Base-by-base conservation (phyloP, 2,888 invertebrate species). In the Pomacea canaliculata region DNA sequence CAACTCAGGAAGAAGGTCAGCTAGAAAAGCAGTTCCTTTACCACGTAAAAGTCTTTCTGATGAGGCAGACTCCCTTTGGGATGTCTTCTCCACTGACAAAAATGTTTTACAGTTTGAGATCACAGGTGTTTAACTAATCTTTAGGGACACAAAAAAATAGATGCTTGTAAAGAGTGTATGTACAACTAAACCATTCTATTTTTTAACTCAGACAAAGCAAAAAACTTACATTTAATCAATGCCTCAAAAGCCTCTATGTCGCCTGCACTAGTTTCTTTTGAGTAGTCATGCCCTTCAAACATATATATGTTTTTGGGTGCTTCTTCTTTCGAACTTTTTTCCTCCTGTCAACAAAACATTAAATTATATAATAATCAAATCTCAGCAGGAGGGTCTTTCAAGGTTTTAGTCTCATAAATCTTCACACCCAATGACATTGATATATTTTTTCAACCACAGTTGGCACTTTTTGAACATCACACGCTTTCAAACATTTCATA, bases 211-310 rank as follows among this genome's bases (percentile, higher is more conserved):
- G 16, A 7, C 51, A 56, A 56, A 56, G 10, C 2, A 16, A 56
- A 16, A 19, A 63, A 73, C 80, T 37, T 80, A 89, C 89, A 85
- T 80, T 83, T 79, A 13, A 90, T 67, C 13, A 90, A 78, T 65
- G 87, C 77, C 60, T 89, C 86, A 82, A 90, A 88, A 46, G 88
- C 87, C 63, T 87, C 85, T 51, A 81, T 78, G 78, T 90, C 90
- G 37, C 83, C 87, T 27, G 83, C 82, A 9, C 85, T 81, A 0
- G 89, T 77, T n/a, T 77, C 80, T 74, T 86, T 85, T 19, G 88
- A 86, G 77, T 91, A 91, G 77, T 91, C 91, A 23, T 82, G 88
- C 8, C 91, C 91, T 79, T 91, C 90, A 87, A 89, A 91, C 78
- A 88, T 75, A 78, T 91, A 91, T 87, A 91, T 89, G 77, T 84